Evolutionary conservation across 2,888 invertebrate species (phyloP), one percentile per base, ranked within the genome.

Genomic region (Barypeithes pellucidus): DNA sequence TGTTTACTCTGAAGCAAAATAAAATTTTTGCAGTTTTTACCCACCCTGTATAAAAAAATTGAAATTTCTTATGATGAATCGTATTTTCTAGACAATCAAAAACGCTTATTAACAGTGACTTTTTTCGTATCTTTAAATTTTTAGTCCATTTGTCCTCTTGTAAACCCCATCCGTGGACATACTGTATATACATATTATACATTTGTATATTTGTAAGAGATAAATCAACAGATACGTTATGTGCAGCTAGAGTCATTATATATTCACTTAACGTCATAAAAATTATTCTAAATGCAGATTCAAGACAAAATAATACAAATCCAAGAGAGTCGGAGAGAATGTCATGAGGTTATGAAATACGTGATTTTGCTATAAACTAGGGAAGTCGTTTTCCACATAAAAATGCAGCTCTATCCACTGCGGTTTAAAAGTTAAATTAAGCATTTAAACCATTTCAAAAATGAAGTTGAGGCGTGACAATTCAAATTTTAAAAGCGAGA

Each of bases 341-440:
- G 62, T 62, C 62, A 62, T 47, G 16, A 50, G 50, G 47, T 20
- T 63, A 63, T 63, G 50, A 63, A 63, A 63, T 63, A 63, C 63
- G 63, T 63, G 63, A 63, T 45, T 47, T 18, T 47, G 9, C 24
- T 47, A 50, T 63, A 63, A 63, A 63, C 16, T 63, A 47, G 63
- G 18, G 33, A 18, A 62, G 45, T 14, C 33, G 20, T 63, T 41
- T 14, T 14, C 11, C 12, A n/a, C 3, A 60, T 43, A 60, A n/a
- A 41, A 22, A 60, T 43, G 41, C 45, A 50, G 47, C n/a, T 14
- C 9, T 29, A 8, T 9, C 8, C 16, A 14, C 29, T 33, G 54
- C 54, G 54, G 54, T 54, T 54, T 29, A 54, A 33, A 54, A 16
- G 14, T n/a, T 33, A 16, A 54, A 33, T 33, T 54, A 33, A 33